Evolutionary conservation across 2,888 invertebrate genomes (phyloP).

Genomic region (Corbicula japonica): DNA sequence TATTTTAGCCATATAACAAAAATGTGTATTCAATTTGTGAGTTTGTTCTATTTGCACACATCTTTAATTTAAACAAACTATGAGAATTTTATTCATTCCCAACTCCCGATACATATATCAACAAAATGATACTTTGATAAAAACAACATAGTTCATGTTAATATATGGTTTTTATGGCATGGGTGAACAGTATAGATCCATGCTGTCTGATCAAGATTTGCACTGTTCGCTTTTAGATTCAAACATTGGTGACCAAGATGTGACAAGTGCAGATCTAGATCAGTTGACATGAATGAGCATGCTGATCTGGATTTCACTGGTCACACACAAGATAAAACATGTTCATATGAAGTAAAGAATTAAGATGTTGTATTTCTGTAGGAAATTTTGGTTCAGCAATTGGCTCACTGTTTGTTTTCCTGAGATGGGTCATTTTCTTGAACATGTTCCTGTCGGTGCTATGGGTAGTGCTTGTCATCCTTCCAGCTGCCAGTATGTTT

Average conservation of each 20-base stretch:
- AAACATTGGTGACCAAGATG: neutral
- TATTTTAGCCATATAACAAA: neutral
- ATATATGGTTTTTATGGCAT: no score
- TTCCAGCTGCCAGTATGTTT: constrained; percentile 71
- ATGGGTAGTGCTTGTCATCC: constrained; percentile 71
- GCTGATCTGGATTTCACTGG: no score
- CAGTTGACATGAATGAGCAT: no score
- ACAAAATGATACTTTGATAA: neutral
- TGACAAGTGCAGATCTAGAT: neutral
- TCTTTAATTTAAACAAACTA: neutral
- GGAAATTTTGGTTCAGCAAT: constrained; percentile 80
- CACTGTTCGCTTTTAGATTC: neutral
- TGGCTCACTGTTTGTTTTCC: constrained; percentile 77
- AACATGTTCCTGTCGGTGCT: constrained; percentile 69
- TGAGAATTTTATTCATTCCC: neutral
- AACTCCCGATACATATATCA: neutral
- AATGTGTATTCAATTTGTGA: neutral
- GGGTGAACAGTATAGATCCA: no score
- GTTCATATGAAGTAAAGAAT: neutral
- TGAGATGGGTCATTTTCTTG: constrained; percentile 73
- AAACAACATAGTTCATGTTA: no score
- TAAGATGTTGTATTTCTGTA: constrained; percentile 35
- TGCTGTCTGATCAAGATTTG: no score
- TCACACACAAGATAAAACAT: neutral
- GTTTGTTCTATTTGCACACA: neutral